Evolutionary conservation across 2,113 vertebrate species (phyloP), one percentile per base, ranked within the genome.

Genomic region (Corythornis vintsioides): DNA sequence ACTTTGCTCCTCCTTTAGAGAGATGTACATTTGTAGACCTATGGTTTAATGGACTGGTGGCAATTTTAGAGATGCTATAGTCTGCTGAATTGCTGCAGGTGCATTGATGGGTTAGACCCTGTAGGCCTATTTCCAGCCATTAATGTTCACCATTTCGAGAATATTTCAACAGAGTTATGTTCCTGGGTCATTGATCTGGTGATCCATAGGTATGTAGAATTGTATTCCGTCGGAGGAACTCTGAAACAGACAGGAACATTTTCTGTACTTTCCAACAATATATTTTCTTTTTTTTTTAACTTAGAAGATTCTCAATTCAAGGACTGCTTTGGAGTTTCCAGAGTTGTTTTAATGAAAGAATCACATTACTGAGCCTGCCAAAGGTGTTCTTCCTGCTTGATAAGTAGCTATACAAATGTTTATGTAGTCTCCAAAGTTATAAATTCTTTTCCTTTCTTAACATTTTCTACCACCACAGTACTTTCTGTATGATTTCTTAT

Each of bases 111-210:
- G 82, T 93, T 93, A 88, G 72, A 89, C 89, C 71, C 91, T 22
- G 2, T 25, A 65, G 95, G 29, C 78, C 91, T 56, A 67, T 95
- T 95, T 25, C 12, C 71, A 89, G 65, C 64, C 60, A 69, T 85
- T 93, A 88, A 93, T 69, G 85, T 65, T 89, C 84, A 74, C 67
- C 38, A 26, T 57, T 81, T 86, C 72, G 91, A 77, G 91, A 83
- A 83, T 94, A 88, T 93, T 95, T 96, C 87, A 91, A 38, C 55
- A 66, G 52, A 89, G 69, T 88, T 94, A 67, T 70, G 82, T 78
- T 91, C 72, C 67, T 71, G 53, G 79, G 67, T 67, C 91, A 93
- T 77, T 95, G 92, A 93, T 91, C 84, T 73, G 47, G 57, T 95
- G 84, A 91, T 96, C 84, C 82, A 80, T 56, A 31, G 75, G 21